phyloP scores from a whole-genome alignment of 1,140 invertebrate species.

The Drosophila nannoptera region DNA sequence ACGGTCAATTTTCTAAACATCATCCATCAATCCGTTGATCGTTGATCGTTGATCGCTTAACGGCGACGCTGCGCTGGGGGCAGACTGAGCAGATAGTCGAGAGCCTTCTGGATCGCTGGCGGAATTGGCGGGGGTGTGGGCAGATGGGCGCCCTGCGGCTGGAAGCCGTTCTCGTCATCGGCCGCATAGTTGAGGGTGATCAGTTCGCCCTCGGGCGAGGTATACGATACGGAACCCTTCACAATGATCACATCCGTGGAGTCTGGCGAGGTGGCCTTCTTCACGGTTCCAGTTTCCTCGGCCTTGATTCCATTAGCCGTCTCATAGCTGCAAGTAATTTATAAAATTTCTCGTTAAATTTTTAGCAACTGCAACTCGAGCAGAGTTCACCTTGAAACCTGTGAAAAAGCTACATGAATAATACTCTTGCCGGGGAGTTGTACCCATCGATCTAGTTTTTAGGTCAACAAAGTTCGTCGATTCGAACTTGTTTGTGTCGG shows the following conservation, averaged over 20 bases:
- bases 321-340: conserved; percentile 82
- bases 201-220: conserved; percentile 88
- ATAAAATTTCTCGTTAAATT: conserved; percentile 5
- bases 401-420: conserved; percentile 23
- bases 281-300: conserved; percentile 83
- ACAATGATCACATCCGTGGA: conserved; percentile 83
- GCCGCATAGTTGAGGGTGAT: conserved; percentile 88
- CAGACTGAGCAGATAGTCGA: conserved; percentile 82
- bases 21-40: not conserved
- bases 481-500: not conserved
- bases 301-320: conserved; percentile 87
- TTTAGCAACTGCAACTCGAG: conserved; percentile 20
- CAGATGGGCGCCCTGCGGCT: conserved; percentile 85
- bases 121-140: conserved; percentile 88
- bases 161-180: conserved; percentile 88
- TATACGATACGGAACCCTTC: conserved; percentile 88
- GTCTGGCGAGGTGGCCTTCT: conserved; percentile 82
- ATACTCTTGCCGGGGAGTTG: not conserved
- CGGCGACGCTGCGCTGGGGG: conserved; percentile 78
- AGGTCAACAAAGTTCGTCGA: not conserved
- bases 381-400: conserved; percentile 50
- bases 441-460: not conserved
- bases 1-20: conserved; percentile 24
- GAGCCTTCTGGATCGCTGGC: conserved; percentile 86
- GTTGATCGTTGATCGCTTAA: conserved; percentile 29